Evolutionary conservation across 2,888 invertebrate genomes (phyloP), one percentile per base, ranked within the genome.

Genomic region (Cantharis lateralis): DNA sequence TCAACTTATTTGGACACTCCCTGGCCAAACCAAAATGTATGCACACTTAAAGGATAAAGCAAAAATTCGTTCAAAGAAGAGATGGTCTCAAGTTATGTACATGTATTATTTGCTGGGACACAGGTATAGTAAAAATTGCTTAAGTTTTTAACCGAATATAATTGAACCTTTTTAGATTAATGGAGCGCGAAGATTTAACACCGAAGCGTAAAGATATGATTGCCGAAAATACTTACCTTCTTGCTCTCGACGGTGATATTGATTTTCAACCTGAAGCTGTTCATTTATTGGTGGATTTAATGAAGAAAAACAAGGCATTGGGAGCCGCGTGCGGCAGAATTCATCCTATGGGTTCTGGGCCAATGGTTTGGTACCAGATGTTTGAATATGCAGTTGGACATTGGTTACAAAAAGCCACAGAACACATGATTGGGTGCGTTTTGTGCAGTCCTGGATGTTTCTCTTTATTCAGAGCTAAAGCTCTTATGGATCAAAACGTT

Each of bases 51-150:
- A 98, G 86, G 96, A 98, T 87, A 96, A 96, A 85, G 91, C 92
- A 16, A 95, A 95, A 86, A 97, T 98, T 72, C 91, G 97, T 48
- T 94, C 96, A 84, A 94, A 95, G 85, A 98, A 98, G 87, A 91
- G 98, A 77, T 98, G 97, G 97, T 96, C 96, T 70, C 97, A 97
- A 91, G 94, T 94, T 10, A 97, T 97, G 96, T 97, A 97, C 88
- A 96, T 97, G 96, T 97, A 96, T 88, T 97, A 96, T 85, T 90
- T 97, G 81, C 90, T 97, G 61, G 96, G 96, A 0, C 93, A 94
- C 85, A 93, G 93, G 77, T 91, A n/a, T n/a, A 95, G 93, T 93
- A 32, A 63, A n/a, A 62, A 48, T 16, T 24, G n/a, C 48, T 66
- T 70, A 32, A 16, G 48, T 1, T 70, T 15, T 70, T 15, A 15